These are phyloP conservation scores for Scaptomyza pallida DNA, from an alignment of 1,140 invertebrate species.

Conservation along the genomic window DNA sequence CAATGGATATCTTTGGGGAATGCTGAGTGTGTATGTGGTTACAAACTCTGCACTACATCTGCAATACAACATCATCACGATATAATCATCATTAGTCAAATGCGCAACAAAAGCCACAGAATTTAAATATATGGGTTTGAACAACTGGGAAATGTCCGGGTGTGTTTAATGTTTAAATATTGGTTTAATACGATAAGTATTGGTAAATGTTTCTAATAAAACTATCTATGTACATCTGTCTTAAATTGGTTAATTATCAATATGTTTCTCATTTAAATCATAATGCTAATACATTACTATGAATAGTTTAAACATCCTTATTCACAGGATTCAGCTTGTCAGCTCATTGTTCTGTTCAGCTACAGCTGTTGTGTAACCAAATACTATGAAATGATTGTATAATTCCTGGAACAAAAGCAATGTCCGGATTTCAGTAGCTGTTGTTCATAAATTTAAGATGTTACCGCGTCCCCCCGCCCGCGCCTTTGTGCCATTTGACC, in stretches of 20 bases:
- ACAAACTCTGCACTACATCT: slow-evolving; percentile 52
- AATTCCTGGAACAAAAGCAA: slow-evolving; percentile 8
- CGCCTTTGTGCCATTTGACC: not conserved
- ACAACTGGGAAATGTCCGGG: not conserved
- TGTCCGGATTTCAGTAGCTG: slow-evolving; percentile 6
- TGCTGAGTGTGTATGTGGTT: not conserved
- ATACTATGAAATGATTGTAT: slow-evolving; percentile 3
- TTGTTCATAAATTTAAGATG: slow-evolving; percentile 39
- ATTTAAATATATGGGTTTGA: not conserved
- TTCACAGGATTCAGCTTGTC: not conserved
- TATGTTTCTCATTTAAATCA: no score
- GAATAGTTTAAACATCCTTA: no score
- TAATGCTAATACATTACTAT: no score
- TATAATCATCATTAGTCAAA: not conserved
- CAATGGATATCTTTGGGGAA: slow-evolving; percentile 1
- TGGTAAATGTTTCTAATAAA: no score
- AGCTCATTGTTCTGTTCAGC: not conserved
- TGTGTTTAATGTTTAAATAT: no score
- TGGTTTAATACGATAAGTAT: no score
- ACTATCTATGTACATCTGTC: no score
- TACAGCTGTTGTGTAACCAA: not conserved
- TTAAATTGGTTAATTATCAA: no score
- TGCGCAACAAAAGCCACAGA: not conserved
- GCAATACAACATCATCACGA: slow-evolving; percentile 13
- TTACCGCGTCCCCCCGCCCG: slow-evolving; percentile 1